These are phyloP conservation scores for Columbina picui DNA, from an alignment of 2,113 vertebrate genomes.

Conservation along the genomic window DNA sequence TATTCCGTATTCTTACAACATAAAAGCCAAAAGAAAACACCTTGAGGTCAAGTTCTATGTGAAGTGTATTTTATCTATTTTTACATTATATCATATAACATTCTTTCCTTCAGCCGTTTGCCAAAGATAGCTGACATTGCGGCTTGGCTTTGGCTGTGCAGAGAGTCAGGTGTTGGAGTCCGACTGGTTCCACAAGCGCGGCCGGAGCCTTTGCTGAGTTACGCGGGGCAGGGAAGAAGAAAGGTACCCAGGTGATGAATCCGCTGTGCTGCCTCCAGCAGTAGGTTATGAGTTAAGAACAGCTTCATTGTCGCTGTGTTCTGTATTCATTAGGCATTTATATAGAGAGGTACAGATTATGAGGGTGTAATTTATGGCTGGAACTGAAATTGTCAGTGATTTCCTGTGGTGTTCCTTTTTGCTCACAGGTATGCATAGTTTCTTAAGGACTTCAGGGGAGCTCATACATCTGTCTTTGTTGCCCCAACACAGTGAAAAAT, in stretches of 20 bases:
- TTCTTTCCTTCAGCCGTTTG: background rate
- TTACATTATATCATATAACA: background rate
- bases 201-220: background rate
- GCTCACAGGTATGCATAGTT: background rate
- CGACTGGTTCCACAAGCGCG: background rate
- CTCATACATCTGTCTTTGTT: background rate
- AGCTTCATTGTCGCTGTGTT: background rate
- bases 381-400: background rate
- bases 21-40: background rate
- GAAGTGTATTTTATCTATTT: background rate
- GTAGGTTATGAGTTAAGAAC: background rate
- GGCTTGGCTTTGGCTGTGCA: background rate
- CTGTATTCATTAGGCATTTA: background rate
- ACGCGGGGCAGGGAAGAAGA: rapidly evolving
- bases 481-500: background rate
- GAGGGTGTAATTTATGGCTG: background rate
- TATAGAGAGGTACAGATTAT: background rate
- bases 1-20: background rate
- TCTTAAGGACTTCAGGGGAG: background rate
- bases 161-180: background rate
- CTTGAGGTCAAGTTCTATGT: background rate
- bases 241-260: background rate
- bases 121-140: background rate
- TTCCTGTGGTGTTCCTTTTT: background rate
- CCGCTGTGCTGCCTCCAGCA: background rate